Percentiles rank a stretch among this genome's conserved stretches.
phyloP scores from a whole-genome alignment of 2,888 invertebrate genomes.

The Loripinus fragilis region DNA sequence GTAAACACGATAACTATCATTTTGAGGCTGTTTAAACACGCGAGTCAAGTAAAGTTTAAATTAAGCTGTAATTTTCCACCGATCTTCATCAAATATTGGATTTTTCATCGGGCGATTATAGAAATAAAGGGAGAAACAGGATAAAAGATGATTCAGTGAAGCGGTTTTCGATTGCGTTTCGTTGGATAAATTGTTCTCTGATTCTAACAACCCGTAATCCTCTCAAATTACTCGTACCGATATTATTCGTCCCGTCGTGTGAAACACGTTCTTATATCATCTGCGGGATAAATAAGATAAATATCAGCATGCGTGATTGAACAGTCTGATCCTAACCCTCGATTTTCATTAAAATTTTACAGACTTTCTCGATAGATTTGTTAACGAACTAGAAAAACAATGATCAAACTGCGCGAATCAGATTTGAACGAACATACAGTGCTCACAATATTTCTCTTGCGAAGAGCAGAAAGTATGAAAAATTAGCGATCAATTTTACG shows the following conservation, averaged over 20 bases:
- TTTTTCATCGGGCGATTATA: neutral
- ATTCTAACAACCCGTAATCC: constrained; percentile 17
- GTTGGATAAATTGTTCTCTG: constrained; percentile 8
- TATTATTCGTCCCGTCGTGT: constrained; percentile 3
- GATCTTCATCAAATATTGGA: constrained; percentile 9
- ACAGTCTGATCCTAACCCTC: too few relatives aligned
- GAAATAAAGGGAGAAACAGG: constrained; percentile 1
- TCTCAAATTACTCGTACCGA: constrained; percentile 17
- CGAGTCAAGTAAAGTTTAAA: neutral
- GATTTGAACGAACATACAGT: too few relatives aligned
- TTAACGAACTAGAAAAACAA: too few relatives aligned
- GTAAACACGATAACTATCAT: too few relatives aligned
- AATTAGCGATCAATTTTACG: constrained; percentile 29
- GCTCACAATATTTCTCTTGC: too few relatives aligned
- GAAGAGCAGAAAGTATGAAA: too few relatives aligned
- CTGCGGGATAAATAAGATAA: too few relatives aligned
- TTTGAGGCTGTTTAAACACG: constrained; percentile 14
- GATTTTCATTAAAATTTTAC: too few relatives aligned
- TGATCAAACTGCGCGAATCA: too few relatives aligned
- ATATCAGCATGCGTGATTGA: too few relatives aligned
- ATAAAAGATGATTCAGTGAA: constrained; percentile 5
- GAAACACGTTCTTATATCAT: too few relatives aligned
- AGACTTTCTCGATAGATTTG: too few relatives aligned
- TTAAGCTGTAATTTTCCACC: constrained; percentile 8
- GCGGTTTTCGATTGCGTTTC: constrained; percentile 16